Percentiles rank a stretch among this genome's conserved stretches.
Evolutionary conservation across 1,140 invertebrate genomes (phyloP).

Genomic region (Aplysia californica): DNA sequence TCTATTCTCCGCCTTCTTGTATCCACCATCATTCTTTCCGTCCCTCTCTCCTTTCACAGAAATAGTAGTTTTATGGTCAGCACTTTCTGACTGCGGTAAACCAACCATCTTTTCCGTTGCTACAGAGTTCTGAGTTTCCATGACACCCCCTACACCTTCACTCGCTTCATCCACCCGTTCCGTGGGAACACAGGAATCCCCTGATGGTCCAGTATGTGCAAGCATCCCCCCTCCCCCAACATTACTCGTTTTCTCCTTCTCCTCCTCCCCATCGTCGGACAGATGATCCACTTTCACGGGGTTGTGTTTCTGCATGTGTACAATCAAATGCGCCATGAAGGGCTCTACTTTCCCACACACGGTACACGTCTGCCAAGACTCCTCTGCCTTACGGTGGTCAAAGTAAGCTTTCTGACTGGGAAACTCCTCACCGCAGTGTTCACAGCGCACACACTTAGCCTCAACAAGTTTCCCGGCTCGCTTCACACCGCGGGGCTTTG

Average conservation of each 20-base stretch:
- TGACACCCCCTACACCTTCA: no score
- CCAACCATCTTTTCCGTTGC: no score
- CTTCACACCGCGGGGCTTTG: no score
- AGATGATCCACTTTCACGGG: background rate
- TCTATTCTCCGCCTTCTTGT: no score
- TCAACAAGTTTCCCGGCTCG: no score
- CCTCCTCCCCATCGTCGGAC: no score
- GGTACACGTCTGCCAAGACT: background rate
- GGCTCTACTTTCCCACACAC: conserved; percentile 24
- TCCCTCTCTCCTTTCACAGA: background rate
- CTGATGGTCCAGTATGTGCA: background rate
- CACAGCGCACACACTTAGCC: background rate
- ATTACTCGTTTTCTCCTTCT: no score
- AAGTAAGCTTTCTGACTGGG: background rate
- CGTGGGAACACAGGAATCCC: no score
- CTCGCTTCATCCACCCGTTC: no score
- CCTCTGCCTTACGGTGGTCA: conserved; percentile 16
- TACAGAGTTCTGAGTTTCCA: no score
- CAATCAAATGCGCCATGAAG: conserved; percentile 19
- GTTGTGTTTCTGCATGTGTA: conserved; percentile 22
- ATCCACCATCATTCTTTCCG: no score
- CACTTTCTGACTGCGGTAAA: background rate
- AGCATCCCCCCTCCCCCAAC: background rate
- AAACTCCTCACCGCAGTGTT: conserved; percentile 8
- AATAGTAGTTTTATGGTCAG: background rate